Conservation (phyloP, 2,888 invertebrate species). For the Autographa pulchrina region DNA sequence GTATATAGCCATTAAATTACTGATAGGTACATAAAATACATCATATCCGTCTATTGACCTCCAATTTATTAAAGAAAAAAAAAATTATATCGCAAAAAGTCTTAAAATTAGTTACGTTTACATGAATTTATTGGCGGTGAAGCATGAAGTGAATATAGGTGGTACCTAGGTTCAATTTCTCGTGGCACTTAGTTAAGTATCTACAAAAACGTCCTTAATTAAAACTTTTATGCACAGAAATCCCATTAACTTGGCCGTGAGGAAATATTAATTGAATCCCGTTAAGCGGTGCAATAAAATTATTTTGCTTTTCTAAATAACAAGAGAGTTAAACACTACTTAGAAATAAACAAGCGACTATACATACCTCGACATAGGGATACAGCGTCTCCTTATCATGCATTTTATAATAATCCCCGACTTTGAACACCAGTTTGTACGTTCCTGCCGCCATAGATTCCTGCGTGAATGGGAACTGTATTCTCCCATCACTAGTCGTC, state of each 20-base stretch:
- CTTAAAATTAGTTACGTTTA: too few relatives aligned
- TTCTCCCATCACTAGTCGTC: slow-evolving; percentile 92
- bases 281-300: slow-evolving; percentile 52
- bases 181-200: too few relatives aligned
- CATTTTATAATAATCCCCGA: slow-evolving; percentile 91
- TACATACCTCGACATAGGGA: slow-evolving; percentile 92
- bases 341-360: slow-evolving; percentile 16
- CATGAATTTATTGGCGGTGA: too few relatives aligned
- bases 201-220: not conserved
- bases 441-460: slow-evolving; percentile 91
- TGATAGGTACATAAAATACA: too few relatives aligned
- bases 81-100: too few relatives aligned
- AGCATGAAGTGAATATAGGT: too few relatives aligned
- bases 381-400: slow-evolving; percentile 91
- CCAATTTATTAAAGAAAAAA: too few relatives aligned
- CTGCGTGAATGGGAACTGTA: slow-evolving; percentile 90
- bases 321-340: not conserved
- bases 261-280: slow-evolving; percentile 55
- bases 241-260: slow-evolving; percentile 31
- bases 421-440: slow-evolving; percentile 93
- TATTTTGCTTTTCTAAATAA: too few relatives aligned
- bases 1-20: too few relatives aligned
- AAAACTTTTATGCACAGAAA: slow-evolving; percentile 20
- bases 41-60: too few relatives aligned
- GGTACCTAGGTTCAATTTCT: too few relatives aligned